Conservation (phyloP, 2,797 vertebrate species). For the Varecia variegata region DNA sequence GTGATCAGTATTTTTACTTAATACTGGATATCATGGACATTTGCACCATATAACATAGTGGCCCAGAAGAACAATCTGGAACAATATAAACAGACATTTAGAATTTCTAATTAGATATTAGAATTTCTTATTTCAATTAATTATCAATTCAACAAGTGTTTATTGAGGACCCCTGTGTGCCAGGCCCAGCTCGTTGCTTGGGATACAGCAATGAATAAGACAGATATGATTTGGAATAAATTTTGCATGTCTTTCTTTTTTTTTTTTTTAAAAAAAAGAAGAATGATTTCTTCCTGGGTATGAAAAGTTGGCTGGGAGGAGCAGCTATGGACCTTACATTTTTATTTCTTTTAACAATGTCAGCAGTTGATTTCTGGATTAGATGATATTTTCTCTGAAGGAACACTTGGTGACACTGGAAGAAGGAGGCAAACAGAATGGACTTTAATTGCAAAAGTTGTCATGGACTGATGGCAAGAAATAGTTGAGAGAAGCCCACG, state of each 20-base stretch:
- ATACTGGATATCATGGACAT: not conserved
- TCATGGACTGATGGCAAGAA: not conserved
- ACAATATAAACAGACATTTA: not conserved
- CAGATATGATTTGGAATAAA: not conserved
- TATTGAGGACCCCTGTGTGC: not conserved
- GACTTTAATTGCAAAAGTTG: not conserved
- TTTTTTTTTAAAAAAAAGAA: not conserved
- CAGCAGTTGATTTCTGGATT: conserved; percentile 4
- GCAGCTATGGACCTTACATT: not conserved
- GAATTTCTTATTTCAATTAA: not conserved
- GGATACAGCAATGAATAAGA: not conserved
- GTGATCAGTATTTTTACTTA: not conserved
- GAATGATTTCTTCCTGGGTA: not conserved
- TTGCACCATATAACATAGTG: not conserved
- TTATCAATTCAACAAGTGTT: conserved; percentile 29
- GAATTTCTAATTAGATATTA: not conserved
- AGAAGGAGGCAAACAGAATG: not conserved
- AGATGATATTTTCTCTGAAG: not conserved
- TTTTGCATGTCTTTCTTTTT: not conserved
- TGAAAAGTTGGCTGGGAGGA: not conserved
- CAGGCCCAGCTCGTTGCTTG: not conserved
- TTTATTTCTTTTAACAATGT: not conserved
- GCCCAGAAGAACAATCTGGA: not conserved
- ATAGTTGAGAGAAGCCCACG: not conserved
- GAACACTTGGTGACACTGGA: not conserved